phyloP scores from a whole-genome alignment of 2,797 vertebrate genomes.

The Sebastes steindachneri region DNA sequence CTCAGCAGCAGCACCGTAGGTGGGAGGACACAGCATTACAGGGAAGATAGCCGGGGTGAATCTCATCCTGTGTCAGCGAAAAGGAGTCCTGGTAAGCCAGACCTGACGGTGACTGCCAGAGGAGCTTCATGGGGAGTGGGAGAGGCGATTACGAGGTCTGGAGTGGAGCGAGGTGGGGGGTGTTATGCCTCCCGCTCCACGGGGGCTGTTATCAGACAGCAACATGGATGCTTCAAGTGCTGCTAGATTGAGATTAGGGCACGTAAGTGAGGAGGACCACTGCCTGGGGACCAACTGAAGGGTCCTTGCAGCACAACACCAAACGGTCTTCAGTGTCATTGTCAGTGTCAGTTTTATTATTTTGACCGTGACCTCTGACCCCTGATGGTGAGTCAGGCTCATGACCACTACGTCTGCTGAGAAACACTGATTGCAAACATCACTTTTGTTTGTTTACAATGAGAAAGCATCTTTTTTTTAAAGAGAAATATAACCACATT shows the following conservation, averaged over 20 bases:
- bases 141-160: conserved; percentile 34
- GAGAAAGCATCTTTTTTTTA: neutral
- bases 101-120: conserved; percentile 28
- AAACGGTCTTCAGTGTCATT: neutral
- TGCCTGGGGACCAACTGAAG: neutral
- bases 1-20: conserved; percentile 36
- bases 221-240: conserved; percentile 31
- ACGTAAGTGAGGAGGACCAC: conserved; percentile 8
- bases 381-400: no score
- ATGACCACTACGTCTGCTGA: neutral
- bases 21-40: conserved; percentile 24
- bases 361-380: conserved; percentile 7
- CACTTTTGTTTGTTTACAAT: neutral
- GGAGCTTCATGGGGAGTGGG: conserved; percentile 29
- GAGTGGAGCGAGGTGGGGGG: conserved; percentile 19
- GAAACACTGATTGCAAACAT: neutral
- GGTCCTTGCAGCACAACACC: conserved; percentile 7
- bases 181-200: conserved; percentile 25
- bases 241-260: conserved; percentile 37
- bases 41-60: conserved; percentile 16
- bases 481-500: neutral
- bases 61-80: conserved; percentile 34
- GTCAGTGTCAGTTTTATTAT: neutral
- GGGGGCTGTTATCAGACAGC: conserved; percentile 55
- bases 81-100: conserved; percentile 34